Percentiles rank a stretch among this genome's conserved stretches.
Evolutionary conservation across 2,888 invertebrate genomes (phyloP).

Genomic region (Strigamia maritima): DNA sequence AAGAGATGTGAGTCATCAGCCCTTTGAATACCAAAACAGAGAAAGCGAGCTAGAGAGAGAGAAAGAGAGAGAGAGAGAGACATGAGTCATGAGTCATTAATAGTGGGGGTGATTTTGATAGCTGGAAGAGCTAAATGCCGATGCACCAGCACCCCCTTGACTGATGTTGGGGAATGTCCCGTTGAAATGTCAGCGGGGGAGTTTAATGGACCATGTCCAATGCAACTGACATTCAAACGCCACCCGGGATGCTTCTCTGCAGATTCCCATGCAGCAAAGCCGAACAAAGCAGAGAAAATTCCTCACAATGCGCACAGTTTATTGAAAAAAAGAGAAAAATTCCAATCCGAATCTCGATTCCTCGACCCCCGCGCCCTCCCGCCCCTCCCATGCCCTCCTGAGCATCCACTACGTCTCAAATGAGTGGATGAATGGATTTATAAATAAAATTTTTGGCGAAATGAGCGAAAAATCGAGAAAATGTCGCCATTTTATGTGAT

Average conservation of each 20-base stretch:
- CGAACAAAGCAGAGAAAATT: constrained; percentile 10
- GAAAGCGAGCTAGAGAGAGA: too few species aligned
- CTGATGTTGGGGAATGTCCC: constrained; percentile 10
- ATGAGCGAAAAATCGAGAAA: too few species aligned
- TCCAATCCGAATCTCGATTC: neutral
- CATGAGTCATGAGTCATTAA: constrained; percentile 8
- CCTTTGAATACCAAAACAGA: constrained; percentile 9
- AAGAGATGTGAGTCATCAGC: neutral
- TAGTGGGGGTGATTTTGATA: neutral
- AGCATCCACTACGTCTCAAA: too few species aligned
- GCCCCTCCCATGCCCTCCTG: too few species aligned
- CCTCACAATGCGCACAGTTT: neutral
- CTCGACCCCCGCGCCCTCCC: too few species aligned
- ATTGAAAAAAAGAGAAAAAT: neutral
- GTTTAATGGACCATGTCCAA: constrained; percentile 9
- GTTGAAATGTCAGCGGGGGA: constrained; percentile 10
- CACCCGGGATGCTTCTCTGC: constrained; percentile 10
- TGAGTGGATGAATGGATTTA: too few species aligned
- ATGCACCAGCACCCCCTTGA: constrained; percentile 7
- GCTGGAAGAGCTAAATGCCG: neutral
- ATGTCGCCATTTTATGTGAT: too few species aligned
- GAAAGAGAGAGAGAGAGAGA: too few species aligned
- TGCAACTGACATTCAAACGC: constrained; percentile 5
- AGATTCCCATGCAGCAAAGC: constrained; percentile 3
- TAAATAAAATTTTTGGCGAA: too few species aligned